These are phyloP conservation scores for Micropterix aruncella DNA, from an alignment of 2,888 invertebrate genomes.

Conservation along the genomic window DNA sequence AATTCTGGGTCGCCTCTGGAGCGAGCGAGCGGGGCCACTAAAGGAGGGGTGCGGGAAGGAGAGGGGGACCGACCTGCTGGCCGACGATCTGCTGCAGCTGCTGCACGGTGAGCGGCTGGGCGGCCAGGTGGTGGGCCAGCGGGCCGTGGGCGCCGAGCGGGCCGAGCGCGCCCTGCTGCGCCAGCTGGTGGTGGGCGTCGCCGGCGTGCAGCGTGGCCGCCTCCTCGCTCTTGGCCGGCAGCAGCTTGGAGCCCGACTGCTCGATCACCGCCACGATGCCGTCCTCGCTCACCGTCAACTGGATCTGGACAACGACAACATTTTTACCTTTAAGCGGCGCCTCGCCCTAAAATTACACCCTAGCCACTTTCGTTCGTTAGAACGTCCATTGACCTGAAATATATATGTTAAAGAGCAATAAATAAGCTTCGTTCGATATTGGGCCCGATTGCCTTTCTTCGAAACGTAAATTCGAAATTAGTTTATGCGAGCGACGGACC, in stretches of 20 bases:
- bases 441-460: too few species aligned
- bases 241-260: conserved; percentile 30
- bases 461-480: too few species aligned
- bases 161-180: conserved; percentile 26
- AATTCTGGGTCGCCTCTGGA: too few species aligned
- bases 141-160: conserved; percentile 27
- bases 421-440: too few species aligned
- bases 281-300: conserved; percentile 37
- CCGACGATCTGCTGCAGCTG: conserved; percentile 45
- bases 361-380: too few species aligned
- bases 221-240: conserved; percentile 13
- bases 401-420: too few species aligned
- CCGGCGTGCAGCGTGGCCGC: conserved; percentile 19
- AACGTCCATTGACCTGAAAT: too few species aligned
- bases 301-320: conserved; percentile 27
- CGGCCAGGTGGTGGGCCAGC: conserved; percentile 22
- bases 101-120: conserved; percentile 37
- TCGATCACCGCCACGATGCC: conserved; percentile 41
- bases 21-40: too few species aligned
- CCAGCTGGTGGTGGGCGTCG: conserved; percentile 19
- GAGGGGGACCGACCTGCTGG: conserved; percentile 46
- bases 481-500: too few species aligned
- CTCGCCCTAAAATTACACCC: too few species aligned
- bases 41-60: too few species aligned
- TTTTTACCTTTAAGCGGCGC: too few species aligned